These are phyloP conservation scores for Clivina fossor DNA, from an alignment of 2,888 invertebrate genomes.

Conservation along the genomic window DNA sequence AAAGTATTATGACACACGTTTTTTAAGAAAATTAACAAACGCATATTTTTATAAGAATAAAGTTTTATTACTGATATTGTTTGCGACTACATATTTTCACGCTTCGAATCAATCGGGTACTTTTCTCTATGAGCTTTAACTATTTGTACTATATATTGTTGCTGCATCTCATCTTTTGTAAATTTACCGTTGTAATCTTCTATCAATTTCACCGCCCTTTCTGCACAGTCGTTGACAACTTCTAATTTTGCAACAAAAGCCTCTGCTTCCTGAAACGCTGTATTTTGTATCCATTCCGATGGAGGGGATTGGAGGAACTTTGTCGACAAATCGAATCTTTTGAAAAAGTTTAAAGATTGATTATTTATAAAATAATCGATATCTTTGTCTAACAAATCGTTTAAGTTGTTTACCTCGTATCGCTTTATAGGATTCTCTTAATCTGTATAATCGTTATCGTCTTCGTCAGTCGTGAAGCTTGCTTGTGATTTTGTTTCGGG, in stretches of 20 bases:
- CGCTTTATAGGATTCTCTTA: background rate
- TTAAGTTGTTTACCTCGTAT: background rate
- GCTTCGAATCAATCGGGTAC: background rate
- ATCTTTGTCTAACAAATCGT: background rate
- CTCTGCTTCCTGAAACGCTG: background rate
- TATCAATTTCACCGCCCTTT: background rate
- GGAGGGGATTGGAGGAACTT: background rate
- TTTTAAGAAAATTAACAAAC: background rate
- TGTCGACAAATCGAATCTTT: background rate
- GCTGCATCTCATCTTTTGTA: background rate
- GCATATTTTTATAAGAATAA: background rate
- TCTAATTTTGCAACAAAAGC: background rate
- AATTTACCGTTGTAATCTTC: background rate
- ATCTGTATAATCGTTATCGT: background rate
- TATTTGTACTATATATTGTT: conserved; percentile 3
- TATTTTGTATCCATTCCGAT: background rate
- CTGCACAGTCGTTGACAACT: background rate
- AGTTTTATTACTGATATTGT: background rate
- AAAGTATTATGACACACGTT: too few species aligned
- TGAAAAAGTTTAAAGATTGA: conserved; percentile 1
- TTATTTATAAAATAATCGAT: too few species aligned
- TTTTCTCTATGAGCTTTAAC: background rate
- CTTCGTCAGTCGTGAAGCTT: background rate
- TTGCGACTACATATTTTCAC: background rate
- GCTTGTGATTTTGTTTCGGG: background rate